A percentile compares a stretch with the other conserved stretches of the same genome.
phyloP scores from a whole-genome alignment of 2,797 vertebrate species.

The Acanthornis magna region DNA sequence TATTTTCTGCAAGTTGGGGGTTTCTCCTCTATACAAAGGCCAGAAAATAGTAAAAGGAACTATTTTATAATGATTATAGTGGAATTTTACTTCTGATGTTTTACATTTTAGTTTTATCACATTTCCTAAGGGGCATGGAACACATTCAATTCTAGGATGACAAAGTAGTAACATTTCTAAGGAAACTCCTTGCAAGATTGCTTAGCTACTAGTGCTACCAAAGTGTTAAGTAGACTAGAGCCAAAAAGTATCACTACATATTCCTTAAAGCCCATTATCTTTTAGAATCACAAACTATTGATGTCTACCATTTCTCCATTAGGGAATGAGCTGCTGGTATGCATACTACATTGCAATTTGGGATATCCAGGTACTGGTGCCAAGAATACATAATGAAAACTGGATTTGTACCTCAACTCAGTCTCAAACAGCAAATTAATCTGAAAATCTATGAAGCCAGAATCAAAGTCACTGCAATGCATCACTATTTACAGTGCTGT shows the following conservation, averaged over 20 bases:
- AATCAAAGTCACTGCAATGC: not conserved
- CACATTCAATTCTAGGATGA: not conserved
- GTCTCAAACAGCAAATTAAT: not conserved
- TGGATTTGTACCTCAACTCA: not conserved
- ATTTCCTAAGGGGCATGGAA: not conserved
- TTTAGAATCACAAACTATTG: not conserved
- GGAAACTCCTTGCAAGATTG: not conserved
- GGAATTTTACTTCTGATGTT: not conserved
- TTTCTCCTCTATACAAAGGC: not conserved
- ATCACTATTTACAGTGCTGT: not conserved
- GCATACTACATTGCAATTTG: not conserved
- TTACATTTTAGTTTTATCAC: not conserved
- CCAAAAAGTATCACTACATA: not conserved
- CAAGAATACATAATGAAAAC: not conserved
- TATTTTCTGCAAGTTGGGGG: not conserved
- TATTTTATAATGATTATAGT: not conserved
- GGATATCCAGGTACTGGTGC: not conserved
- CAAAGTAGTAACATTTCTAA: not conserved
- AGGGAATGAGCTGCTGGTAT: not conserved
- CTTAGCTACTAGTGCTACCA: not conserved
- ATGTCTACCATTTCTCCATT: not conserved
- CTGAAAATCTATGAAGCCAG: not conserved
- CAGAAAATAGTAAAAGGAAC: not conserved
- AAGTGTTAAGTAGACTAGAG: not conserved
- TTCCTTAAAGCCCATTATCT: not conserved